Base-by-base conservation (phyloP, 2,113 vertebrate species). In the Rhea pennata region DNA sequence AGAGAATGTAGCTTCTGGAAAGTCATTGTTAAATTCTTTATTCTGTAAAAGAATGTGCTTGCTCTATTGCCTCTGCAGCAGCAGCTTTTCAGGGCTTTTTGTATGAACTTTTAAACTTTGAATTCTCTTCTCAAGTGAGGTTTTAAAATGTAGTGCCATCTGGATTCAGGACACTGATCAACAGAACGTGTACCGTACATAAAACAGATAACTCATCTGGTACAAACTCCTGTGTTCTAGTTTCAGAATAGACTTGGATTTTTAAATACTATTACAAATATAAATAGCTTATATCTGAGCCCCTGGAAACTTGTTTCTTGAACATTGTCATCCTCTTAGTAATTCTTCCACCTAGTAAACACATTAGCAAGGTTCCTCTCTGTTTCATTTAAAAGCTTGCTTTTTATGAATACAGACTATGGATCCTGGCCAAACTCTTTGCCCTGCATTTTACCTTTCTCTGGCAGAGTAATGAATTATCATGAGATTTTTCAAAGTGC, bases 381-480 rank as follows among this genome's bases (percentile, higher is more conserved):
- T 61, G 31, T 48, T 92, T 84, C 93, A 82, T 64, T 87, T 82
- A 71, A 90, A 89, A 84, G 46, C 66, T 87, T 84, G 78, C 33
- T n/a, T 85, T 81, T 89, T 74, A 74, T 71, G 66, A 90, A 71
- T 44, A 72, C 39, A 17, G 44, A 33, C 19, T 71, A 13, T 50
- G 56, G 71, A 62, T 83, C 73, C 73, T 94, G 62, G 67, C 76
- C 92, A 96, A 94, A 88, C 44, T 79, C 81, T 86, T 87, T 95
- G 94, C 77, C 94, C 94, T 77, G 84, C 62, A 65, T 86, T 97
- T 96, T 90, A 94, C 93, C 94, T 91, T 87, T 66, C 40, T 88
- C 44, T 94, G 79, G 40, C 90, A 94, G 92, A 93, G 73, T 91
- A 95, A 94, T 74, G 81, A 91, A 92, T 93, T 87, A 74, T 92